Conservation (phyloP, 2,113 vertebrate genomes). For the Calcarius ornatus region DNA sequence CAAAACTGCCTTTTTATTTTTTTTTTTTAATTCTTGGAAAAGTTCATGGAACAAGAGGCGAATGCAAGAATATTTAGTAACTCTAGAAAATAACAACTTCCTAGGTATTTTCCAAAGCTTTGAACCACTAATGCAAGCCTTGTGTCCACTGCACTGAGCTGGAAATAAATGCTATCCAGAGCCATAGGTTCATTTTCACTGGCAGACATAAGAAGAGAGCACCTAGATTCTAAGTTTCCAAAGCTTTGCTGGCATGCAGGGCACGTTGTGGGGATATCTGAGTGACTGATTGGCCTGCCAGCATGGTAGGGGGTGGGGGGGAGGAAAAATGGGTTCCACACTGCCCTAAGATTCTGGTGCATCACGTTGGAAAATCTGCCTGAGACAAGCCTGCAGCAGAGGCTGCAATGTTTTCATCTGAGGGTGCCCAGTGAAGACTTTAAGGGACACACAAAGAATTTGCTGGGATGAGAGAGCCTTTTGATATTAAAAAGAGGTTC, state of each 20-base stretch:
- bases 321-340: neutral
- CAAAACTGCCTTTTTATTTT: neutral
- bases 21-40: neutral
- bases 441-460: neutral
- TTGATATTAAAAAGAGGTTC: neutral
- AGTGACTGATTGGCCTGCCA: neutral
- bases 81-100: constrained; percentile 50
- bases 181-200: neutral
- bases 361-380: neutral
- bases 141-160: neutral
- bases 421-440: neutral
- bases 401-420: neutral
- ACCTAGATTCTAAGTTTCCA: neutral
- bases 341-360: neutral
- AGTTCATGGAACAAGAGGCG: constrained; percentile 1
- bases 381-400: neutral
- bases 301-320: neutral
- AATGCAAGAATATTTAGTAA: constrained; percentile 12
- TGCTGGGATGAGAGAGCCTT: neutral
- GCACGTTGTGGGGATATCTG: neutral
- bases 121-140: constrained; percentile 23
- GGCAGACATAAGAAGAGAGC: neutral
- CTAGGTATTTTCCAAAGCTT: constrained; percentile 38
- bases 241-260: neutral
- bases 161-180: neutral